These are phyloP conservation scores for Athalia cordata DNA, from an alignment of 2,888 invertebrate species.

Conservation along the genomic window DNA sequence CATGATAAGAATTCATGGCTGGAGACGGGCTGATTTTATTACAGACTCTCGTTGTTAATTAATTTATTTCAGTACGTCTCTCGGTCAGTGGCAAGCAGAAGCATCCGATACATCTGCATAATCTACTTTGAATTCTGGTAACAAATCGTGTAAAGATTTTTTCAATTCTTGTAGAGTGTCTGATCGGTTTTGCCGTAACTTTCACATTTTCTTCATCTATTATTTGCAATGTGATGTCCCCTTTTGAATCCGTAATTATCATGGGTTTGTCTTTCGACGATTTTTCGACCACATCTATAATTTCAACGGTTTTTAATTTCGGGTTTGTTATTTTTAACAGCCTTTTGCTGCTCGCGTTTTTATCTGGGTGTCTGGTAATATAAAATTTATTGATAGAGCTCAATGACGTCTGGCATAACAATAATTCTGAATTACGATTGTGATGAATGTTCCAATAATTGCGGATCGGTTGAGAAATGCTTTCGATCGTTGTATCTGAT, in stretches of 20 bases:
- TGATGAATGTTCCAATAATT: background rate
- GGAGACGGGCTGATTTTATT: too few species aligned
- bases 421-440: too few species aligned
- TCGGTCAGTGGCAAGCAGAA: background rate
- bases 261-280: too few species aligned
- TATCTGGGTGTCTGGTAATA: background rate
- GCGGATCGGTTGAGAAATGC: too few species aligned
- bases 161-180: background rate
- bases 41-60: too few species aligned
- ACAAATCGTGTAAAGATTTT: constrained; percentile 14
- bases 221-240: background rate
- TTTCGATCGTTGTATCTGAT: constrained; percentile 5
- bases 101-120: background rate
- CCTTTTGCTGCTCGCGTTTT: background rate
- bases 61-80: too few species aligned
- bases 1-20: too few species aligned
- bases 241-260: background rate
- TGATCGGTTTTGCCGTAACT: background rate
- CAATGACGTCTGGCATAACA: background rate
- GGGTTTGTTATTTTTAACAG: background rate
- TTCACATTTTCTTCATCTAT: background rate
- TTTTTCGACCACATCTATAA: too few species aligned
- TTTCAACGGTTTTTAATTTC: background rate
- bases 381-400: background rate
- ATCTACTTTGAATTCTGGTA: background rate